Evolutionary conservation across 2,888 invertebrate genomes (phyloP).

Genomic region (Ellobium chinense): DNA sequence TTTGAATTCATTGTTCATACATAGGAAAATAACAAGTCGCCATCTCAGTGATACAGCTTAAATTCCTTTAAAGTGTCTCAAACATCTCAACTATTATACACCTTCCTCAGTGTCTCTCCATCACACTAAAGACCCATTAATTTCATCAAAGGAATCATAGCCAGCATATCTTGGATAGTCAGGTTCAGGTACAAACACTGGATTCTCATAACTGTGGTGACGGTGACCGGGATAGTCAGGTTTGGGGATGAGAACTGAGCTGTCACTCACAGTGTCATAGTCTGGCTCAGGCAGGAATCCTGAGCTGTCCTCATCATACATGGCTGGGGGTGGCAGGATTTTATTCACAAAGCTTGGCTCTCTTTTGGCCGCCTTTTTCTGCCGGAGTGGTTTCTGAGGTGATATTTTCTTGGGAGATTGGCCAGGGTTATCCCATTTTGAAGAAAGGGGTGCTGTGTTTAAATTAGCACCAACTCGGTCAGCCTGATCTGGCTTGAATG

Average conservation of each 20-base stretch:
- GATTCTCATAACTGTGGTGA: neutral
- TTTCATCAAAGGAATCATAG: conserved; percentile 36
- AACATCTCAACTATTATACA: too few relatives aligned
- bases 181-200: conserved; percentile 33
- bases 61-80: too few relatives aligned
- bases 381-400: conserved; percentile 32
- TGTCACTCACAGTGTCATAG: conserved; percentile 16
- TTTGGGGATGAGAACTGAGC: conserved; percentile 11
- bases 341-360: conserved; percentile 6
- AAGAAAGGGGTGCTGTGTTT: neutral
- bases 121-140: conserved; percentile 42
- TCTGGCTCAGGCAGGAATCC: conserved; percentile 14
- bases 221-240: neutral
- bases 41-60: too few relatives aligned
- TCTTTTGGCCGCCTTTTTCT: neutral
- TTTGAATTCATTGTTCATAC: too few relatives aligned
- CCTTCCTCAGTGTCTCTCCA: too few relatives aligned
- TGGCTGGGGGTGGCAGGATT: conserved; percentile 29
- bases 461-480: neutral
- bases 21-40: too few relatives aligned
- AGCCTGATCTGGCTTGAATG: neutral
- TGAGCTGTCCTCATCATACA: neutral
- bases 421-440: neutral
- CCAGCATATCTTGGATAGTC: conserved; percentile 34
- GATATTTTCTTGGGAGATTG: neutral